A percentile compares a stretch with the other conserved stretches of the same genome.
phyloP scores from a whole-genome alignment of 2,113 vertebrate species.

The Sphaerodactylus townsendi region DNA sequence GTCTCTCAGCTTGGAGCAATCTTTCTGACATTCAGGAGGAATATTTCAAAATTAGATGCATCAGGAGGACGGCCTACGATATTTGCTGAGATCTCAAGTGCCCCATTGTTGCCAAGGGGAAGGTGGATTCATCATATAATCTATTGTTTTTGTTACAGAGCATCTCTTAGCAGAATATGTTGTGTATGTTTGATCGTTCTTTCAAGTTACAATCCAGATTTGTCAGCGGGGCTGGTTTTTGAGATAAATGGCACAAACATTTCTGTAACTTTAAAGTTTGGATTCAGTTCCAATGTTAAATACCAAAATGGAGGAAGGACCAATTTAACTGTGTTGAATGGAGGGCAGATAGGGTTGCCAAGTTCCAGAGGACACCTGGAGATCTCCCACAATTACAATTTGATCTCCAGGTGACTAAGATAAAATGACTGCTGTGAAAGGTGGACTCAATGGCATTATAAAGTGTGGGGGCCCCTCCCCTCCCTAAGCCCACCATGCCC shows the following conservation, averaged over 20 bases:
- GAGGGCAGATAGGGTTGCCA: background rate
- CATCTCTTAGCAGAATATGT: background rate
- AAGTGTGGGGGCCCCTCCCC: no score
- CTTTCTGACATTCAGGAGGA: background rate
- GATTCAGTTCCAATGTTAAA: background rate
- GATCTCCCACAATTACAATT: no score
- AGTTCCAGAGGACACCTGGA: no score
- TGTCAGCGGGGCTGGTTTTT: background rate
- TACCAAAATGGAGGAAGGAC: background rate
- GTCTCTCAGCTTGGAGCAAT: background rate
- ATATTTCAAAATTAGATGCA: background rate
- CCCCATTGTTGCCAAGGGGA: background rate
- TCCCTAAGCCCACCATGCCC: no score
- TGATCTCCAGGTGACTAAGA: no score
- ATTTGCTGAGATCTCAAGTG: background rate
- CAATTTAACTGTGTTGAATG: conserved; percentile 12
- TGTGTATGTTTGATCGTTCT: background rate
- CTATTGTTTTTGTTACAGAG: background rate
- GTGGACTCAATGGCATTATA: no score
- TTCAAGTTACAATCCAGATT: background rate
- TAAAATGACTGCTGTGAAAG: no score
- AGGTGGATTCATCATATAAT: background rate
- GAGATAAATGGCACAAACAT: background rate
- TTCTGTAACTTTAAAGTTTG: background rate
- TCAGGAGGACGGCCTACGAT: background rate